These are phyloP conservation scores for Naja naja DNA, from an alignment of 2,113 vertebrate genomes.

Conservation along the genomic window DNA sequence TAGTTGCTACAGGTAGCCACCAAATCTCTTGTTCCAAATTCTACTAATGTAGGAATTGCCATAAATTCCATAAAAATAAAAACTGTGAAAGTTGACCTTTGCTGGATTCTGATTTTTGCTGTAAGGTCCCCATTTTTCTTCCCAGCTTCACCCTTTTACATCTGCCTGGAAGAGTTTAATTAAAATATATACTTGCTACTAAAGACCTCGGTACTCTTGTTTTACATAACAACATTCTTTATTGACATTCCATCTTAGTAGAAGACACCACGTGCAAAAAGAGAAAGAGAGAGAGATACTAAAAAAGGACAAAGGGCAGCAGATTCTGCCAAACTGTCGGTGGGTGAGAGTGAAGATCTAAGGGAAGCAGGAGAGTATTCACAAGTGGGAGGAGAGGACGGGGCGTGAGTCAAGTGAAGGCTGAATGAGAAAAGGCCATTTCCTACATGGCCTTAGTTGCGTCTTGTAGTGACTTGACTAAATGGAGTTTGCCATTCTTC, in stretches of 20 bases:
- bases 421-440: background rate
- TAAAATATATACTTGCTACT: background rate
- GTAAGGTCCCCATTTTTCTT: background rate
- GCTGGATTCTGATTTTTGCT: background rate
- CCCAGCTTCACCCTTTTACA: background rate
- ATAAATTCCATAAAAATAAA: background rate
- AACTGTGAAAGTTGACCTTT: background rate
- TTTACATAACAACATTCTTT: conserved; percentile 36
- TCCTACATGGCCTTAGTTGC: background rate
- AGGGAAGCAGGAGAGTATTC: background rate
- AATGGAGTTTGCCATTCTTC: background rate
- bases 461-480: background rate
- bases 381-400: background rate
- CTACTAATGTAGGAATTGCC: background rate
- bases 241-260: conserved; percentile 19
- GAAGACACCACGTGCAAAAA: conserved; percentile 31
- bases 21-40: background rate
- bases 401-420: background rate
- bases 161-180: background rate
- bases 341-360: conserved; percentile 8
- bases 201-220: background rate
- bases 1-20: background rate
- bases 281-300: background rate
- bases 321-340: background rate
- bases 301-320: background rate